phyloP scores from a whole-genome alignment of 2,888 invertebrate species.

The Schizaphis graminum region DNA sequence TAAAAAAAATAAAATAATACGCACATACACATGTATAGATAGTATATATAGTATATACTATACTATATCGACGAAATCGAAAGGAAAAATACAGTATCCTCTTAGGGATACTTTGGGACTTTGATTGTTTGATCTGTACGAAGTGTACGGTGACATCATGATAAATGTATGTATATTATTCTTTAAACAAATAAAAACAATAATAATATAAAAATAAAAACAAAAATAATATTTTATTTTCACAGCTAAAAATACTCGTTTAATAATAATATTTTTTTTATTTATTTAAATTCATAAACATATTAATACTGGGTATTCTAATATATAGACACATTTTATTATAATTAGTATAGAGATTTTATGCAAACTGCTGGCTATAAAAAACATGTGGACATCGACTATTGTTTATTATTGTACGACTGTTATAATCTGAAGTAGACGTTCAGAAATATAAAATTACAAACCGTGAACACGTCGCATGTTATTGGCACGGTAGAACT shows the following conservation, averaged over 20 bases:
- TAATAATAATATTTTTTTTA: not conserved
- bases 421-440: not conserved
- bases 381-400: not conserved
- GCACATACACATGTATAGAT: not conserved
- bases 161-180: not conserved
- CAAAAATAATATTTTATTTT: not conserved
- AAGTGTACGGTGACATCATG: not conserved
- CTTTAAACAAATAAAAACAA: not conserved
- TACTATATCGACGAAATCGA: not conserved
- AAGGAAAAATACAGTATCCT: slow-evolving; percentile 14
- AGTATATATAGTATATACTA: not conserved
- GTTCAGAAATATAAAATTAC: not conserved
- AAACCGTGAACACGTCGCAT: not conserved
- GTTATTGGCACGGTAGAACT: not conserved
- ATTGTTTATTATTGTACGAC: not conserved
- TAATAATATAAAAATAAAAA: not conserved
- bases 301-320: too few relatives aligned
- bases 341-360: not conserved
- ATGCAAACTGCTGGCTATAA: not conserved
- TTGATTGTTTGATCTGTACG: slow-evolving; percentile 19
- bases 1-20: slow-evolving; percentile 35
- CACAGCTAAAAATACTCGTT: not conserved
- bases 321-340: not conserved
- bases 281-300: too few relatives aligned
- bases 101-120: slow-evolving; percentile 27